Percentiles rank a stretch among this genome's conserved stretches.
Conservation (phyloP, 2,888 invertebrate genomes). For the Epistrophe eligans region DNA sequence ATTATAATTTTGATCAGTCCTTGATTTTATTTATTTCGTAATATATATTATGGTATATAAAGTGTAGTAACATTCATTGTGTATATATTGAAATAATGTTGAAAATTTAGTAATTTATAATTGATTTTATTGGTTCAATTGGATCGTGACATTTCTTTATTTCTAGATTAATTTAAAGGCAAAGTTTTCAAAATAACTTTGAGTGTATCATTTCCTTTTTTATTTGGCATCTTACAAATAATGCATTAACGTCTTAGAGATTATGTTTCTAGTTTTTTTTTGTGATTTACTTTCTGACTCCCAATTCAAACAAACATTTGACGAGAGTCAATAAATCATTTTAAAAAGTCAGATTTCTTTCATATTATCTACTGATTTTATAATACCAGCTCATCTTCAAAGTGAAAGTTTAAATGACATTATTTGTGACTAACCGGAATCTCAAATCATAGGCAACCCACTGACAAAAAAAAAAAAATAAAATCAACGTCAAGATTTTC, state of each 20-base stretch:
- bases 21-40: conserved; percentile 35
- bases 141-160: background rate
- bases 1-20: conserved; percentile 69
- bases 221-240: background rate
- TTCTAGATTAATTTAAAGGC: background rate
- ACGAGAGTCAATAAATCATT: conserved; percentile 58
- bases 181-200: background rate
- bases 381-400: conserved; percentile 35
- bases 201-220: background rate
- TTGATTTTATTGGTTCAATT: background rate
- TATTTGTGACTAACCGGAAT: conserved; percentile 39
- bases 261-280: background rate
- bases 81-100: background rate
- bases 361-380: conserved; percentile 56
- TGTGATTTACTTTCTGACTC: conserved; percentile 10
- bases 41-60: background rate
- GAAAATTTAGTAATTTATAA: background rate
- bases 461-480: background rate
- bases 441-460: conserved; percentile 5
- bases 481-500: background rate
- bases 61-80: background rate
- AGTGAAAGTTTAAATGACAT: conserved; percentile 54
- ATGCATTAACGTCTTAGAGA: conserved; percentile 16
- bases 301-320: conserved; percentile 8
- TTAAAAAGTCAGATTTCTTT: conserved; percentile 48